These are phyloP conservation scores for Erpobdella octoculata DNA, from an alignment of 2,888 invertebrate species.

Conservation along the genomic window DNA sequence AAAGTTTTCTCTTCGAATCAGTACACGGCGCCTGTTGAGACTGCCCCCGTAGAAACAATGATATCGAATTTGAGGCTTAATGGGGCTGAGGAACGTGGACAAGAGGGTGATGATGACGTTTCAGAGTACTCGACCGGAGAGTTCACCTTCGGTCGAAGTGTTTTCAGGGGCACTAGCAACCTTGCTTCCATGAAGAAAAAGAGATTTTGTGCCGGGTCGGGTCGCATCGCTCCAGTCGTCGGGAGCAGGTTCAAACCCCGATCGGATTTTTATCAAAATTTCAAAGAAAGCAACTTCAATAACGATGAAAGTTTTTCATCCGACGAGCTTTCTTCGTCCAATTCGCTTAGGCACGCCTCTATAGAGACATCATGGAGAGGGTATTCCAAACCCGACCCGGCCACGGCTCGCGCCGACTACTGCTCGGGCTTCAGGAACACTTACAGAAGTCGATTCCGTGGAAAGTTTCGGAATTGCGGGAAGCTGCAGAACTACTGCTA, in stretches of 20 bases:
- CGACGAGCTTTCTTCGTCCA: neutral
- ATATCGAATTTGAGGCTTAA: no score
- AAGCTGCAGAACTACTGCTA: neutral
- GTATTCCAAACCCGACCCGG: neutral
- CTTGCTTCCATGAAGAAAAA: neutral
- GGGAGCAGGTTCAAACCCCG: neutral
- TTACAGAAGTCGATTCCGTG: neutral
- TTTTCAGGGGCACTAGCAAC: constrained; percentile 4
- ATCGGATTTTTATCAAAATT: neutral
- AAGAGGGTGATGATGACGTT: neutral
- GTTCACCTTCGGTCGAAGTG: neutral
- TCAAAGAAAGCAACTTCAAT: no score
- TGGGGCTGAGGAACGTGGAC: neutral
- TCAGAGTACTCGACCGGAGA: constrained; percentile 10
- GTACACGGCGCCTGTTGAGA: neutral
- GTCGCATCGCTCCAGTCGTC: constrained; percentile 14
- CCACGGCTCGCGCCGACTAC: neutral
- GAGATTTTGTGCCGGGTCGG: constrained; percentile 15
- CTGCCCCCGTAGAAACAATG: neutral
- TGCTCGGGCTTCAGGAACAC: neutral
- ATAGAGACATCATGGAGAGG: neutral
- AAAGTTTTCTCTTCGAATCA: neutral
- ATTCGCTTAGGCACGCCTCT: neutral
- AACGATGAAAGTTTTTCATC: neutral
- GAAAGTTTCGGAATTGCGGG: neutral